These are phyloP conservation scores for Yasuhikotakia modesta DNA, from an alignment of 2,797 vertebrate genomes.

Conservation along the genomic window DNA sequence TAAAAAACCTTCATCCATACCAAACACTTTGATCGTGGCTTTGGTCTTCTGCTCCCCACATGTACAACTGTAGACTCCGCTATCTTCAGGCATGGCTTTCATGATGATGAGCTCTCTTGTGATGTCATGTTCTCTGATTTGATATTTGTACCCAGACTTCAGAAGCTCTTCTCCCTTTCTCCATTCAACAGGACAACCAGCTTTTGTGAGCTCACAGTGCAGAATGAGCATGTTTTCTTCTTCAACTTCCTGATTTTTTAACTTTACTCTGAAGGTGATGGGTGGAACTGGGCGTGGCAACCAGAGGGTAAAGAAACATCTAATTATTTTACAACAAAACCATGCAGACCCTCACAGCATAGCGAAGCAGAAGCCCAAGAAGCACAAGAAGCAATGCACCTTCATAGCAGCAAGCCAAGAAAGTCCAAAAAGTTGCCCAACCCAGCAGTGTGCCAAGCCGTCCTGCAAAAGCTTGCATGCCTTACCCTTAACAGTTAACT, in stretches of 20 bases:
- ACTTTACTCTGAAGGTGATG: slow-evolving; percentile 78
- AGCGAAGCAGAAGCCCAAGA: slow-evolving; percentile 6
- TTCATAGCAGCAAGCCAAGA: background rate
- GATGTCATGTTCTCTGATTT: slow-evolving; percentile 78
- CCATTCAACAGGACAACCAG: slow-evolving; percentile 83
- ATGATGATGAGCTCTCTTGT: slow-evolving; percentile 81
- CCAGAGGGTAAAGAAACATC: background rate
- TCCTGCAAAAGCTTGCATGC: background rate
- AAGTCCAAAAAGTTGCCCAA: background rate
- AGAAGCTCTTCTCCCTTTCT: slow-evolving; percentile 81
- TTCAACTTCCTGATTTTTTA: slow-evolving; percentile 81
- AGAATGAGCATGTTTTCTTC: slow-evolving; percentile 76
- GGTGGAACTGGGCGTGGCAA: slow-evolving; percentile 69
- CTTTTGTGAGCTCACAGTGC: slow-evolving; percentile 82
- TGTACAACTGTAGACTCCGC: slow-evolving; percentile 85
- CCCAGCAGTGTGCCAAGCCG: background rate
- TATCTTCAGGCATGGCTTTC: slow-evolving; percentile 78
- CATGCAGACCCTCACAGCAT: slow-evolving; percentile 33
- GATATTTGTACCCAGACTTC: slow-evolving; percentile 80
- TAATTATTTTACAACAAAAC: slow-evolving; percentile 10
- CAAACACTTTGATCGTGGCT: slow-evolving; percentile 82
- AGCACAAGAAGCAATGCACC: slow-evolving; percentile 2
- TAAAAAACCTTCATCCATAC: slow-evolving; percentile 67
- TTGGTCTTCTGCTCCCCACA: slow-evolving; percentile 80
- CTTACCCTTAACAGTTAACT: slow-evolving; percentile 83